Conservation (phyloP, 1,140 invertebrate species). For the Rhopalosiphum maidis region DNA sequence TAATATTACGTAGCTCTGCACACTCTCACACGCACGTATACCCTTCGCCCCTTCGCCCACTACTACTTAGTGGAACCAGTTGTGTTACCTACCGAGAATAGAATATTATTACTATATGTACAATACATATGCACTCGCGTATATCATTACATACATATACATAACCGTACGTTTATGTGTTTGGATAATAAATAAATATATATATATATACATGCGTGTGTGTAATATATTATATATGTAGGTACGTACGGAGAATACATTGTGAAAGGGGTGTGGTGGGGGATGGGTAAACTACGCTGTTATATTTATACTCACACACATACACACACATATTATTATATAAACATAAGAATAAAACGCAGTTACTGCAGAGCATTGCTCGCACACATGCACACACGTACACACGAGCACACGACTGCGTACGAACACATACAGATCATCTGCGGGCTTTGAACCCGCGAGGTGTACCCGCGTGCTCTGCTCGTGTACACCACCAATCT, state of each 20-base stretch:
- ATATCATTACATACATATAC: background rate
- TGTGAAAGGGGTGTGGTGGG: background rate
- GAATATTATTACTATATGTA: slow-evolving; percentile 1
- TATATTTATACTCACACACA: background rate
- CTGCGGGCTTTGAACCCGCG: slow-evolving; percentile 48
- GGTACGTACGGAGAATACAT: background rate
- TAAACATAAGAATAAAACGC: background rate
- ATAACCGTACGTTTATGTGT: no score
- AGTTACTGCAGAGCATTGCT: background rate
- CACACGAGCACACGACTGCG: background rate
- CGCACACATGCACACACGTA: background rate
- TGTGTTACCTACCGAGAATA: slow-evolving; percentile 18
- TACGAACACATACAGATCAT: slow-evolving; percentile 42
- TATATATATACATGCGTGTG: background rate
- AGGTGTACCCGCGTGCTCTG: slow-evolving; percentile 10
- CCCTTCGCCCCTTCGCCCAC: slow-evolving; percentile 26
- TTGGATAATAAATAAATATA: no score
- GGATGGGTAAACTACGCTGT: background rate
- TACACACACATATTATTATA: background rate
- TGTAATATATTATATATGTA: background rate
- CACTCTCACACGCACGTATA: background rate
- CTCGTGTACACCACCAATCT: background rate
- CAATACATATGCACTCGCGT: background rate
- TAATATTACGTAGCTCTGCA: background rate
- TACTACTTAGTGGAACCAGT: slow-evolving; percentile 17